These are phyloP conservation scores for Falco naumanni DNA, from an alignment of 2,797 vertebrate genomes.

Conservation along the genomic window DNA sequence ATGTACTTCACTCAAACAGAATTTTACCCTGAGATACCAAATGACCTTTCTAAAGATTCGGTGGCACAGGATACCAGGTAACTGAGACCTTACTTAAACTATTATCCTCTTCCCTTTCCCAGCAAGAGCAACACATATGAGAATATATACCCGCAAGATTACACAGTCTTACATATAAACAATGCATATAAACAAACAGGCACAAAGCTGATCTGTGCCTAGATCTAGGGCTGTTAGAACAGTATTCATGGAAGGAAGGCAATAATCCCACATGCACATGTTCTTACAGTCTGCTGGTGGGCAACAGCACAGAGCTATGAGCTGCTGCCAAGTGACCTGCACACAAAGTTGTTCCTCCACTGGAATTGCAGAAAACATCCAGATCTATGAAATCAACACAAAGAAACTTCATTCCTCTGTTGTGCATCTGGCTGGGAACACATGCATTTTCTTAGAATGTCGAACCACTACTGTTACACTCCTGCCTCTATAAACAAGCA, in stretches of 20 bases:
- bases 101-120: neutral
- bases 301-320: neutral
- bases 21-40: neutral
- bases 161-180: neutral
- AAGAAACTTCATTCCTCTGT: neutral
- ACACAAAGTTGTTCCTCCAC: neutral
- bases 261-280: neutral
- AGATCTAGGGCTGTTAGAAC: neutral
- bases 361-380: neutral
- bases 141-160: neutral
- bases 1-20: neutral
- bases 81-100: neutral
- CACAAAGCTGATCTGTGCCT: neutral
- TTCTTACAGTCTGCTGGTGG: neutral
- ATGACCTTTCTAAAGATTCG: neutral
- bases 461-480: neutral
- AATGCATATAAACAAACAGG: neutral
- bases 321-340: neutral
- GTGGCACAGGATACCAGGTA: neutral
- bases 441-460: neutral
- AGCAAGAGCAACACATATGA: neutral
- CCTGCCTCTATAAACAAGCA: neutral
- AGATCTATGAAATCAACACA: neutral
- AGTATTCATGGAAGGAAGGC: neutral
- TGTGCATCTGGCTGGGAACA: neutral